A percentile compares a stretch with the other conserved stretches of the same genome.
Conservation (phyloP, 2,888 invertebrate species). For the Sipha maydis region DNA sequence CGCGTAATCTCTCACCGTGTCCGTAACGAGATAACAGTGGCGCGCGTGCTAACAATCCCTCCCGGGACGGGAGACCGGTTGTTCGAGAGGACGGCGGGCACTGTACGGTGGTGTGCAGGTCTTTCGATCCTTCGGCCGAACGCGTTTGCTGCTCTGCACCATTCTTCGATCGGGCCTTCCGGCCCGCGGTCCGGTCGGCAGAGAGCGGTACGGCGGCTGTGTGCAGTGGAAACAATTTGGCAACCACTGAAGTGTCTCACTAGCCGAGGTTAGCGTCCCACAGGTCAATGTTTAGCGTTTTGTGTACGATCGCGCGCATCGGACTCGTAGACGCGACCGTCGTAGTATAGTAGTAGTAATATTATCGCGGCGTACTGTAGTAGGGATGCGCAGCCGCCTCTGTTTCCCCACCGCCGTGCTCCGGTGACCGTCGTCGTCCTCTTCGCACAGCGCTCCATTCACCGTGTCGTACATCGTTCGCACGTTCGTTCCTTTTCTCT, state of each 20-base stretch:
- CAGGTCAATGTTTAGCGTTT: conserved; percentile 60
- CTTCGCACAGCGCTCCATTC: conserved; percentile 16
- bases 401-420: neutral
- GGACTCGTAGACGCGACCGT: neutral
- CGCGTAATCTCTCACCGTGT: neutral
- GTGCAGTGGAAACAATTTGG: conserved; percentile 37
- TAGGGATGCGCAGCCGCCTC: conserved; percentile 43
- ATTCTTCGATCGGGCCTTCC: too few species aligned
- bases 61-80: too few species aligned
- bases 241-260: conserved; percentile 62
- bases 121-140: too few species aligned
- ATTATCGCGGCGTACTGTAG: conserved; percentile 11
- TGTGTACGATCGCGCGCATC: neutral
- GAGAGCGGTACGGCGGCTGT: neutral
- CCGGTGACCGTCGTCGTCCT: neutral
- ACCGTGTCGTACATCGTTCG: neutral
- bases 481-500: neutral
- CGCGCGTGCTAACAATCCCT: neutral
- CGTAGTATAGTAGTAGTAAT: neutral
- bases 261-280: conserved; percentile 60
- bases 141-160: too few species aligned
- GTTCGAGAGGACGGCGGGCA: too few species aligned
- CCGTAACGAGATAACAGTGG: neutral
- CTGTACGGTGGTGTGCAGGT: too few species aligned
- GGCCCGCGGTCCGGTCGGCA: too few species aligned